Conservation (phyloP, 1,140 invertebrate species). For the Hycleus phaleratus region DNA sequence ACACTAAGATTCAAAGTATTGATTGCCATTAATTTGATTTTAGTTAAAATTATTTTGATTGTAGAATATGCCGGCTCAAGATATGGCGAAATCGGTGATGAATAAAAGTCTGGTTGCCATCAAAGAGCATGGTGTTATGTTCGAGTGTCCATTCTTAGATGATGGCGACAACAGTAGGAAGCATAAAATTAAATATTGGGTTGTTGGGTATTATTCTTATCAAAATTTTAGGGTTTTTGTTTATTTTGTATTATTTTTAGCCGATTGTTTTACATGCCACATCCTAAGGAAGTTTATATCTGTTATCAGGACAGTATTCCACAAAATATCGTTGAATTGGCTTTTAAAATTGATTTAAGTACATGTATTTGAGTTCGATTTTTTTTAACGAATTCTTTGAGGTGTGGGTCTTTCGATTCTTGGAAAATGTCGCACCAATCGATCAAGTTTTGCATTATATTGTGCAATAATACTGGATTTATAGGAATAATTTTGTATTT, state of each 20-base stretch:
- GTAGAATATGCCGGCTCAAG: constrained; percentile 50
- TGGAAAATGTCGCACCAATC: no score
- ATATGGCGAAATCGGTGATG: constrained; percentile 48
- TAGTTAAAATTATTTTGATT: constrained; percentile 24
- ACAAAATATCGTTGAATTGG: constrained; percentile 74
- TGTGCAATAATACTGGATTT: no score
- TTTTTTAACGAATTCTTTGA: no score
- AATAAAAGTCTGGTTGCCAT: constrained; percentile 68
- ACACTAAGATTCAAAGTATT: constrained; percentile 54
- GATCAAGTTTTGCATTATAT: no score
- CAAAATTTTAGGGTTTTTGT: background rate
- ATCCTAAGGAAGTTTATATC: constrained; percentile 66
- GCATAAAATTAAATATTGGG: constrained; percentile 38
- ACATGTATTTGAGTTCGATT: no score
- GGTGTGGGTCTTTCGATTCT: no score
- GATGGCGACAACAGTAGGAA: constrained; percentile 32
- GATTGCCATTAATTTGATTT: constrained; percentile 10
- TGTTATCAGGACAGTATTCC: constrained; percentile 71
- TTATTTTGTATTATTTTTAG: constrained; percentile 43
- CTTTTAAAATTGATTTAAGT: constrained; percentile 52
- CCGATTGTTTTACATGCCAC: constrained; percentile 60
- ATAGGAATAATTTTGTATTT: no score
- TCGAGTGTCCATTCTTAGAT: constrained; percentile 44
- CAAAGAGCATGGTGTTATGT: constrained; percentile 64
- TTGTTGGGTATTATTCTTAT: constrained; percentile 38